Conservation (phyloP, 2,797 vertebrate species). For the Prionace glauca region DNA sequence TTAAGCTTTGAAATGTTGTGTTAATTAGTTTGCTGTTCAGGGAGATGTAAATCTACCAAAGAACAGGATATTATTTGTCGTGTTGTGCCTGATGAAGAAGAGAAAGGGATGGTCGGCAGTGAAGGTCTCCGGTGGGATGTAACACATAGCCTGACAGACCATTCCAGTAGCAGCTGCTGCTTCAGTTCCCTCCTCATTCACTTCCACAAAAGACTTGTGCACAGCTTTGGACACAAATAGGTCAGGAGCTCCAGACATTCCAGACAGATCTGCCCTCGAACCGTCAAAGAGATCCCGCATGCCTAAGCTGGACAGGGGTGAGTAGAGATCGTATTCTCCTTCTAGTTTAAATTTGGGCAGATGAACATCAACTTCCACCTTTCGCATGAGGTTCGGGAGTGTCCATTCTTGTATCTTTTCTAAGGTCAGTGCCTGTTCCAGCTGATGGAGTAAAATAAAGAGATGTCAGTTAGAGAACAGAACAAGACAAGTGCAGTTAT, state of each 20-base stretch:
- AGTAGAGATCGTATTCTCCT: conserved; percentile 67
- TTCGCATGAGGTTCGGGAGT: conserved; percentile 55
- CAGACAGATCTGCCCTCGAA: conserved; percentile 71
- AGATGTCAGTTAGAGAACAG: not conserved
- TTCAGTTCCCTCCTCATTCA: conserved; percentile 91
- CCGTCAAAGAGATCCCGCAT: conserved; percentile 67
- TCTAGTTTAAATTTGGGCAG: conserved; percentile 86
- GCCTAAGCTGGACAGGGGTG: conserved; percentile 64
- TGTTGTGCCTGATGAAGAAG: conserved; percentile 81
- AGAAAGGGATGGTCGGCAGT: conserved; percentile 81
- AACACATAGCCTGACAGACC: not conserved
- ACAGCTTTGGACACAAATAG: conserved; percentile 76
- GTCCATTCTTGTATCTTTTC: conserved; percentile 80
- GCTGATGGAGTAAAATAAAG: conserved; percentile 50
- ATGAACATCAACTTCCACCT: conserved; percentile 57
- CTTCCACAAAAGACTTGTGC: conserved; percentile 87
- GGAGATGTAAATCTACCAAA: conserved; percentile 72
- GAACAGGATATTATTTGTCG: conserved; percentile 73
- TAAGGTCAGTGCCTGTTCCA: conserved; percentile 69
- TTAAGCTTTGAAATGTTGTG: not conserved
- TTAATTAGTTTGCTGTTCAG: not conserved
- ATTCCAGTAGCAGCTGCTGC: conserved; percentile 78
- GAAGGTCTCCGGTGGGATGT: conserved; percentile 51
- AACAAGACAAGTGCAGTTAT: not conserved
- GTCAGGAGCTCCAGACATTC: conserved; percentile 66